Evolutionary conservation across 2,113 vertebrate genomes (phyloP), one percentile per base, ranked within the genome.

Genomic region (Semnornis frantzii): DNA sequence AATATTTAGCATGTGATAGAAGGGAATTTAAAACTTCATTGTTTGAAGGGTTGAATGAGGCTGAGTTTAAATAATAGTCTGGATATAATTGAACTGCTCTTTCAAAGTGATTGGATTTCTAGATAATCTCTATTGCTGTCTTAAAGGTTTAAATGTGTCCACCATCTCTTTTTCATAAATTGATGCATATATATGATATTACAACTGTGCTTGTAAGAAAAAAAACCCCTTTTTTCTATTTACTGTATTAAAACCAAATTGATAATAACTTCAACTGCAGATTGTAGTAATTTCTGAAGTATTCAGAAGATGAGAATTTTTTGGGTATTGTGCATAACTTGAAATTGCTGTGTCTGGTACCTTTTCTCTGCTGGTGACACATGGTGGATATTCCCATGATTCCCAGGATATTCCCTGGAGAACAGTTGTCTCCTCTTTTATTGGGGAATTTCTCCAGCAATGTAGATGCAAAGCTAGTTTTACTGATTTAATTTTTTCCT

Each of bases 81-180:
- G 58, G 85, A 78, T 48, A 44, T 83, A 85, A 85, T 75, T n/a
- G 72, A 86, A 37, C 12, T 4, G 4, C 33, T 85, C 33, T 87
- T 92, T 90, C 54, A 68, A 84, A 96, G 70, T 84, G 64, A 93
- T 92, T 70, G 44, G 28, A 48, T 64, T 85, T 82, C 48, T 68
- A 83, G 79, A 96, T 95, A 87, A 77, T 81, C 60, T 85, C 46
- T 25, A 46, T 48, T 91, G 16, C 24, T 91, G 2, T 42, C 10
- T 91, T 55, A 84, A 89, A 85, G 31, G 52, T 82, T 73, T 82
- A 48, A 71, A 66, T 89, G 12, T 89, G 85, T 94, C 44, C 44
- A 16, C 68, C 20, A 33, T 71, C 17, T 89, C 17, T 82, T 86
- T 39, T 48, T 88, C 21, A 74, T 78, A 71, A 88, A 71, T 60